Base-by-base conservation (phyloP, 2,797 vertebrate species). In the Mus spretus region DNA sequence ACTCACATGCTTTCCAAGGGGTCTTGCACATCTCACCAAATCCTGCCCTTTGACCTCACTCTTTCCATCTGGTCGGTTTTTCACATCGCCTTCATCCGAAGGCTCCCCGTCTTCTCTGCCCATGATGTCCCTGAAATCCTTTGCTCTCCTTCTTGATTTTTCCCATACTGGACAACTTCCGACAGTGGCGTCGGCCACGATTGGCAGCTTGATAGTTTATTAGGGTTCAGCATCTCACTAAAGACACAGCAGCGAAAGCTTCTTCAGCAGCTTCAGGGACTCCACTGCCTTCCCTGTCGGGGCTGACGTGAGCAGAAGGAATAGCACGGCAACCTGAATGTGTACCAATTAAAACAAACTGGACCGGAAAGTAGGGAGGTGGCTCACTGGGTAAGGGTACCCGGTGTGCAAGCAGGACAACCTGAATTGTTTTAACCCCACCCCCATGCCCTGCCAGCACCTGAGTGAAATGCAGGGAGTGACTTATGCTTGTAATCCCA, bases 1-100 rank as follows among this genome's bases (percentile, higher is more conserved):
- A 75, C 79, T 92, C 22, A 57, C 78, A 75, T 34, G 55, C 24
- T 89, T 91, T 86, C 44, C 57, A 79, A 95, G 24, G 15, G n/a
- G 6, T 3, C 19, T 79, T 44, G 7, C 34, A 31, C 22, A 70
- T 93, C 72, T 81, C 55, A 24, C 19, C 19, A 34, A 67, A 93
- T 89, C 81, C 88, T 75, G 13, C 19, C 22, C 2, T 15, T 15
- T 70, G 26, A 31, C 67, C 83, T 89, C 47, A 81, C 63, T 93
- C 12, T 75, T 26, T 34, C 19, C 4, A 57, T 78, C 24, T 40
- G 47, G 37, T 50, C 70, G 19, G 12, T 63, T 92, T 80, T 88
- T 74, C 90, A 53, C 3, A 57, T 53, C 6, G 2, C 6, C 53
- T 44, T 79, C n/a, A 72, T 74, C 15, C 8, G 4, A 72, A 50